phyloP scores from a whole-genome alignment of 2,888 invertebrate species.

The Philhelius pedissequus region DNA sequence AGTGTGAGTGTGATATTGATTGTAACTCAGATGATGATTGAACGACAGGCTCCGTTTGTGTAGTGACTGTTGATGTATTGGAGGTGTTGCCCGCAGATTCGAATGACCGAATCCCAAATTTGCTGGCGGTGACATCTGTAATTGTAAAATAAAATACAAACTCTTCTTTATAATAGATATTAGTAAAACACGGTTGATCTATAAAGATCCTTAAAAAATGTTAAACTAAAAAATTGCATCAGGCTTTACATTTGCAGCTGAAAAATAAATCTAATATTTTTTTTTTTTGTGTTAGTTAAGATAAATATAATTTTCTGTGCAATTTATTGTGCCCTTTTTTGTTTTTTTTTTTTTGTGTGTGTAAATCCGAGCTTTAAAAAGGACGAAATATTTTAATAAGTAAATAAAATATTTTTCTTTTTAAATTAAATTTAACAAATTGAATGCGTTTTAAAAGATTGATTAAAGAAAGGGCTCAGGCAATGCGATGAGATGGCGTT shows the following conservation, averaged over 20 bases:
- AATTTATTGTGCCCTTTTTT: slow-evolving; percentile 50
- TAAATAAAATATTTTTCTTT: not conserved
- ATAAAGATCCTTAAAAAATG: not conserved
- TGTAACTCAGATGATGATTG: slow-evolving; percentile 86
- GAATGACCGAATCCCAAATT: slow-evolving; percentile 75
- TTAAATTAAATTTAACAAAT: slow-evolving; percentile 24
- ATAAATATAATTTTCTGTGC: slow-evolving; percentile 54
- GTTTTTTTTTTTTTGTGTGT: too few species aligned
- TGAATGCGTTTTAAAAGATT: slow-evolving; percentile 49
- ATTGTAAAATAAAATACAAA: slow-evolving; percentile 61
- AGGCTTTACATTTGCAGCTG: slow-evolving; percentile 62
- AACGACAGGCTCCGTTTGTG: slow-evolving; percentile 86
- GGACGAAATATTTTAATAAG: slow-evolving; percentile 39
- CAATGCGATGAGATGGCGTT: slow-evolving; percentile 71
- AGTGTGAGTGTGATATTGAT: slow-evolving; percentile 81
- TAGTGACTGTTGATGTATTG: slow-evolving; percentile 81
- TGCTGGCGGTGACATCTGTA: slow-evolving; percentile 83
- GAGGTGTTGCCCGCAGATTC: slow-evolving; percentile 80
- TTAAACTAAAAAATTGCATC: slow-evolving; percentile 39
- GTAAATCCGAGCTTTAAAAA: slow-evolving; percentile 52
- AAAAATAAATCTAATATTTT: not conserved
- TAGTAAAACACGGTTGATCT: slow-evolving; percentile 3
- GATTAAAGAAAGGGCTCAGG: slow-evolving; percentile 71
- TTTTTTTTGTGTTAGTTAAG: slow-evolving; percentile 53
- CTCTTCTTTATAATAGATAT: not conserved